phyloP scores from a whole-genome alignment of 2,797 vertebrate species.

The Silurus lanzhouensis region DNA sequence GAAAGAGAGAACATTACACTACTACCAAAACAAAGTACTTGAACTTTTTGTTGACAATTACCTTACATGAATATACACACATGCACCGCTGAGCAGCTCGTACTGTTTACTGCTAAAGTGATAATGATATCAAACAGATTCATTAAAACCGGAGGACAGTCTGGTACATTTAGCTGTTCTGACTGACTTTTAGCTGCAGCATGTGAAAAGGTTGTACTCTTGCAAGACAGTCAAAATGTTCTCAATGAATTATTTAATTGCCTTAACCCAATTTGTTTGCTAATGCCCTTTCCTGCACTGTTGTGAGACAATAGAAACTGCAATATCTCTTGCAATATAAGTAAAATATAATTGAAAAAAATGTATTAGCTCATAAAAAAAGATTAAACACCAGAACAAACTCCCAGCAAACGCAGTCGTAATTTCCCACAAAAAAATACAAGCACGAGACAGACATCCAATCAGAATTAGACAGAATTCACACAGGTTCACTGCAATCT shows the following conservation, averaged over 20 bases:
- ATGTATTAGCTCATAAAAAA: neutral
- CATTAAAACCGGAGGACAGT: neutral
- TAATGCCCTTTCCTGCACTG: slow-evolving; percentile 23
- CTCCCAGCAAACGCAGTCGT: neutral
- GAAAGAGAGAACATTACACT: neutral
- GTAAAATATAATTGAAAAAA: neutral
- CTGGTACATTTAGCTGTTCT: slow-evolving; percentile 25
- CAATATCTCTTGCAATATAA: neutral
- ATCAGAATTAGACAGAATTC: neutral
- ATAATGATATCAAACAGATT: slow-evolving; percentile 13
- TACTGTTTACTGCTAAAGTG: neutral
- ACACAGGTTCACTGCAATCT: neutral
- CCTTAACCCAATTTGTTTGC: slow-evolving; percentile 37
- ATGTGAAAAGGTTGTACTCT: slow-evolving; percentile 34
- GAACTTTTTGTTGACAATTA: neutral
- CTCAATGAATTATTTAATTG: slow-evolving; percentile 44
- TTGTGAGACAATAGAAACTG: neutral
- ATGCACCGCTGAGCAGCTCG: neutral
- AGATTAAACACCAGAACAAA: neutral
- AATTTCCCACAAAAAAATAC: neutral
- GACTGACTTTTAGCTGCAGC: slow-evolving; percentile 4
- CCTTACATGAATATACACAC: neutral
- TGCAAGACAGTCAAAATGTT: slow-evolving; percentile 18
- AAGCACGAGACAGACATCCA: neutral
- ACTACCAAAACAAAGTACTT: neutral